Evolutionary conservation across 1,140 invertebrate genomes (phyloP), one percentile per base, ranked within the genome.

Genomic region (Lepidostoma basale): DNA sequence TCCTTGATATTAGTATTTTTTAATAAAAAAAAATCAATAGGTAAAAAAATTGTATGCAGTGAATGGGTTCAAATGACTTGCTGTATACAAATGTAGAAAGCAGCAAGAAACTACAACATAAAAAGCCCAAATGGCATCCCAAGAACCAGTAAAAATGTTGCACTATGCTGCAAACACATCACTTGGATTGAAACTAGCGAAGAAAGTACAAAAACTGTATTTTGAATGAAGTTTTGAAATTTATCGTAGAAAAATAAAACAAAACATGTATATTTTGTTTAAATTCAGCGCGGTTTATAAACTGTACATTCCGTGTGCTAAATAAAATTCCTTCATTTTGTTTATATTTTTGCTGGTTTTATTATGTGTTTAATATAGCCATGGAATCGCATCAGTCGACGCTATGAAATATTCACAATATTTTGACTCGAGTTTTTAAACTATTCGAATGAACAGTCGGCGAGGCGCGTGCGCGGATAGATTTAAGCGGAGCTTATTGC

Each of bases 311-410:
- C n/a, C 4, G 12, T n/a, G 14, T 14, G 14, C 33, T 30, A 56
- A 56, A 30, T 18, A 56, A 26, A 56, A 56, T 56, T 56, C 52
- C 20, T 56, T 56, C 52, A 4, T n/a, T 56, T 20, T 56, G 52
- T 56, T 56, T 56, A 56, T 56, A 56, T 56, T 30, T 33, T 6
- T 33, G 6, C 6, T 33, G 6, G 20, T 56, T 56, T 56, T 56
- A 56, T 56, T 56, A 56, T 56, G 26, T 56, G 52, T 56, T 56
- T 56, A 26, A 54, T 54, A 54, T 54, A 6, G 25, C 45, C 18
- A 25, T n/a, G n/a, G n/a, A 33, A 33, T 33, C 30, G 30, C 5
- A 12, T 26, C 25, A 20, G 33, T 30, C 26, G 28, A 1, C 16
- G 22, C 23, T 56, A 30, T 56, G 33, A 33, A 18, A 56, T 33